These are phyloP conservation scores for Melanogrammus aeglefinus DNA, from an alignment of 2,797 vertebrate species.

Conservation along the genomic window DNA sequence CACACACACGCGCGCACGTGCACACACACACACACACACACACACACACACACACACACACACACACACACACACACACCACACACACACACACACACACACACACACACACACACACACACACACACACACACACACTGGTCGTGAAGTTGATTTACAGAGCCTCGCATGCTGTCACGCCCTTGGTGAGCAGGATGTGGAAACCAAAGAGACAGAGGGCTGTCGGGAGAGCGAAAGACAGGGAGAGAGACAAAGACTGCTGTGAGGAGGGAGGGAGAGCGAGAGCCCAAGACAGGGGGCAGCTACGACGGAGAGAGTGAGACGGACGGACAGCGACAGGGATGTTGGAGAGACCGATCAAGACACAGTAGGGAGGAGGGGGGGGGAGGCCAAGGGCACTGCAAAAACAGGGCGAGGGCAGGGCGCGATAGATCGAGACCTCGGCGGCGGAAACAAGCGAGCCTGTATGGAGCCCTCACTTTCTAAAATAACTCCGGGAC, in stretches of 20 bases:
- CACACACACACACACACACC: no score
- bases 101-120: no score
- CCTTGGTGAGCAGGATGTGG: slow-evolving; percentile 39
- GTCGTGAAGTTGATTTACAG: neutral
- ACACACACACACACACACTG: slow-evolving; percentile 49
- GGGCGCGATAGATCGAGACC: slow-evolving; percentile 20
- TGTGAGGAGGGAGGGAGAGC: neutral
- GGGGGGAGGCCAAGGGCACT: slow-evolving; percentile 32
- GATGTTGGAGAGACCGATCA: slow-evolving; percentile 10
- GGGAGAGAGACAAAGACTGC: neutral
- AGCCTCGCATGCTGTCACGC: neutral
- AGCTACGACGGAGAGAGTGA: neutral
- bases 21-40: no score
- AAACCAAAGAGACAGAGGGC: slow-evolving; percentile 10
- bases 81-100: no score
- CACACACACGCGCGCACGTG: no score
- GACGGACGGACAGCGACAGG: neutral
- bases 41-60: no score
- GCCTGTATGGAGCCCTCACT: slow-evolving; percentile 36
- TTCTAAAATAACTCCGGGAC: slow-evolving; percentile 3
- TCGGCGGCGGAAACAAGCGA: slow-evolving; percentile 24
- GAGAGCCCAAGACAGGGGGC: slow-evolving; percentile 37
- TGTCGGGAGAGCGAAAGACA: neutral
- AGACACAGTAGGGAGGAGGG: slow-evolving; percentile 17
- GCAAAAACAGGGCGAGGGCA: neutral